phyloP scores from a whole-genome alignment of 2,797 vertebrate species.

The Borostomias antarcticus region DNA sequence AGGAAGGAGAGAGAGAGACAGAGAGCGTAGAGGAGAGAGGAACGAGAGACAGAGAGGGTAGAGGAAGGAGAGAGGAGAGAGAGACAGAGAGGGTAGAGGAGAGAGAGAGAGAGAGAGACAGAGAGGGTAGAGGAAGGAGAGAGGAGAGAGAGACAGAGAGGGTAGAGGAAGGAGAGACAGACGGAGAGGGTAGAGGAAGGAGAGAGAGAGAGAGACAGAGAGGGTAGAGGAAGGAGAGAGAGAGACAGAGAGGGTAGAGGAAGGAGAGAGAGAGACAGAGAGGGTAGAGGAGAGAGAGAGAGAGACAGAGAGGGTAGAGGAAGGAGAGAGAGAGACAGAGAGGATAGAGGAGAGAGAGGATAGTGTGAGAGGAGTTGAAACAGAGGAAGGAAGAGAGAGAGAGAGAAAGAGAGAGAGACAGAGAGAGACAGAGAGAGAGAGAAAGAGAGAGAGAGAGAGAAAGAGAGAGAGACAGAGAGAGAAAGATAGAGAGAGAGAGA shows the following conservation, averaged over 20 bases:
- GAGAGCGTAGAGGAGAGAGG: not conserved
- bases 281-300: conserved; percentile 2
- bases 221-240: not conserved
- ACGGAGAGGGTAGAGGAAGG: conserved; percentile 16
- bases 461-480: not conserved
- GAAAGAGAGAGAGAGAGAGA: not conserved
- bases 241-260: not conserved
- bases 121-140: not conserved
- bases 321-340: conserved; percentile 31
- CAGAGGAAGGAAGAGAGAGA: not conserved
- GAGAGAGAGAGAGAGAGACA: not conserved
- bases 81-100: too few species aligned
- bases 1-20: not conserved
- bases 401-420: not conserved
- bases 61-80: not conserved
- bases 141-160: not conserved
- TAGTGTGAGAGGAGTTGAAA: not conserved
- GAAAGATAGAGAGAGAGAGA: not conserved
- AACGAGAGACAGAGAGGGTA: not conserved
- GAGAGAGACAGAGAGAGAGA: not conserved
- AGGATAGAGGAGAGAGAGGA: conserved; percentile 26
- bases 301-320: conserved; percentile 18
- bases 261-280: conserved; percentile 3
- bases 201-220: conserved; percentile 26
- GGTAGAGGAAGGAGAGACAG: conserved; percentile 23